Base-by-base conservation (phyloP, 1,140 invertebrate species). In the Leptinotarsa lineolata region DNA sequence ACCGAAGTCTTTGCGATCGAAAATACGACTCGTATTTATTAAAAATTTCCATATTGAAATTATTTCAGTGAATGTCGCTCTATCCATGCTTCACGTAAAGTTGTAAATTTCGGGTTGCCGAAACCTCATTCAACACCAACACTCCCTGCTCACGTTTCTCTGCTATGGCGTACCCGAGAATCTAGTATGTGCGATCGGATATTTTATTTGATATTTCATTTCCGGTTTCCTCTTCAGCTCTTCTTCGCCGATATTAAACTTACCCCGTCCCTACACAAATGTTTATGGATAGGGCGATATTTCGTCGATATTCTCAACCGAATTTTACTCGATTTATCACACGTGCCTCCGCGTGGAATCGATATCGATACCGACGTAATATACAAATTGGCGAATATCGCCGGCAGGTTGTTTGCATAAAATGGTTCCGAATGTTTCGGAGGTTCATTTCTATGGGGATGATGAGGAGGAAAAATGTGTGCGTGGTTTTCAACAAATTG, bases 361-460 rank as follows among this genome's bases (percentile, higher is more conserved):
- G 48, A 54, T 16, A 54, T 54, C 16, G 48, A 54, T 54, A 54
- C 48, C 48, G 48, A 54, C 48, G n/a, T 54, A 54, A 54, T 54
- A 54, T 54, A 54, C n/a, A 54, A 54, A 54, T 54, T 54, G 48
- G 48, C n/a, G n/a, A 54, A 54, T 54, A 54, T 54, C n/a, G 48
- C n/a, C 48, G 48, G 48, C 48, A 54, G n/a, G 48, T 54, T 54
- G 48, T 54, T 54, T 54, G 48, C 48, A 12, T 18, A 5, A 18
- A 15, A n/a, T 3, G 4, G 15, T 54, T n/a, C n/a, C n/a, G 3
- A 54, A 54, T 54, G 48, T 54, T 54, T 54, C 0, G 15, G 48
- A 13, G 48, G 48, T 54, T 54, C 48, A 54, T 15, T 54, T 54
- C n/a, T 12, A 16, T 4, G 16, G 13, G 16, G 48, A 54, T 5